Percentiles rank a stretch among this genome's conserved stretches.
Conservation (phyloP, 2,113 vertebrate genomes). For the Galemys pyrenaicus region DNA sequence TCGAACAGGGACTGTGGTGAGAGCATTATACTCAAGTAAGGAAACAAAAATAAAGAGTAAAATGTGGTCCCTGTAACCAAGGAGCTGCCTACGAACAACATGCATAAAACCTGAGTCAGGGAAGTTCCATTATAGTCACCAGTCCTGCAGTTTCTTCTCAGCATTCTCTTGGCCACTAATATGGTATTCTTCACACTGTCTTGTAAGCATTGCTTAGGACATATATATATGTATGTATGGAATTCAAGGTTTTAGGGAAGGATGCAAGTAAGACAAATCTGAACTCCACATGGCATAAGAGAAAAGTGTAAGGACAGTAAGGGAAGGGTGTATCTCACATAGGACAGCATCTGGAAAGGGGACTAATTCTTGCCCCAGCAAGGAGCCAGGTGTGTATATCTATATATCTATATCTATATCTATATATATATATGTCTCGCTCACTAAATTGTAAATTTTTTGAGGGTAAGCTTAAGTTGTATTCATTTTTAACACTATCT, state of each 20-base stretch:
- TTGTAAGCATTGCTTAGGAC: not conserved
- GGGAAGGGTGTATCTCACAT: not conserved
- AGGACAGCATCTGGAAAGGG: not conserved
- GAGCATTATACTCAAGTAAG: not conserved
- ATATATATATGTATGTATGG: too few relatives aligned
- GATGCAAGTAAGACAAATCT: not conserved
- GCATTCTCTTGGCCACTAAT: not conserved
- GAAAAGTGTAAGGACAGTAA: not conserved
- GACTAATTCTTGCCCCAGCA: not conserved
- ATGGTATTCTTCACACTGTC: not conserved
- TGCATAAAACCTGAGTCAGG: not conserved
- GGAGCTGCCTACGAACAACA: not conserved
- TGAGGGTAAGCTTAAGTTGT: not conserved
- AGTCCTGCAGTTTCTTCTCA: not conserved
- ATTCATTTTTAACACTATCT: not conserved
- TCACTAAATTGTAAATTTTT: not conserved
- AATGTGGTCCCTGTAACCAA: not conserved
- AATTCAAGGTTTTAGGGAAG: not conserved
- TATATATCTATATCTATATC: too few relatives aligned
- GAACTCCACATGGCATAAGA: not conserved
- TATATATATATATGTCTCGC: too few relatives aligned
- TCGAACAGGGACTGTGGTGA: not conserved
- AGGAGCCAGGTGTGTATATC: not conserved
- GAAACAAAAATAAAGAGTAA: conserved; percentile 3
- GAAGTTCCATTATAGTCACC: not conserved